Evolutionary conservation across 1,140 invertebrate species (phyloP), one percentile per base, ranked within the genome.

Genomic region (Drosophila sp.): DNA sequence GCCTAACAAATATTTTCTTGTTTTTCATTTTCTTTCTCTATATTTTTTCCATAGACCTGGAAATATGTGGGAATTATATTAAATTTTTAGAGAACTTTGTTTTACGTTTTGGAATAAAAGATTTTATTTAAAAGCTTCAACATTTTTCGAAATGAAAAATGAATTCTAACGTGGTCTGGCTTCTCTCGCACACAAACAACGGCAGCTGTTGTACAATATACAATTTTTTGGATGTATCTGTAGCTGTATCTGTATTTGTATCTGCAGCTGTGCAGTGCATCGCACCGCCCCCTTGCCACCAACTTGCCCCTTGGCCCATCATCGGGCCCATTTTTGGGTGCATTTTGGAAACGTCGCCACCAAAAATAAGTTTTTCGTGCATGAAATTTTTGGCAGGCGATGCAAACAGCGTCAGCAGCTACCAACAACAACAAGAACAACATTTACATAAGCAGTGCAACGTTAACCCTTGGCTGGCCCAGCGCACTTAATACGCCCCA

Each of bases 321-420:
- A 41, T 66, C 0, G n/a, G 8, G 14, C 41, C 50, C 41, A 45
- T 54, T 63, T 63, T 51, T 59, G 50, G 57, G 45, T 70, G 66
- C 72, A 53, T 83, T 82, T 80, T 82, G 81, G 80, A 78, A 83
- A 72, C 72, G 57, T 75, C 61, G 71, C 71, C 81, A 77, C 65
- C 81, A 67, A 67, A 84, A 84, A 84, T 84, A 84, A 78, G 51
- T 81, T 73, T 75, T 71, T 76, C 70, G 62, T 67, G 62, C 56
- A 61, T 72, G 62, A 72, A 72, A 65, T 72, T 72, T 65, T 72
- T 72, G 70, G 66, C 66, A 54, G 48, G 50, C 50, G 16, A 7
- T 21, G 46, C 46, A 51, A 69, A 21, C 58, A 51, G 29, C 38
- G 21, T 34, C 58, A 58, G 46, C 57, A 45, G 40, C 51, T 16